Conservation (phyloP, 2,113 vertebrate species). For the Notechis scutatus region DNA sequence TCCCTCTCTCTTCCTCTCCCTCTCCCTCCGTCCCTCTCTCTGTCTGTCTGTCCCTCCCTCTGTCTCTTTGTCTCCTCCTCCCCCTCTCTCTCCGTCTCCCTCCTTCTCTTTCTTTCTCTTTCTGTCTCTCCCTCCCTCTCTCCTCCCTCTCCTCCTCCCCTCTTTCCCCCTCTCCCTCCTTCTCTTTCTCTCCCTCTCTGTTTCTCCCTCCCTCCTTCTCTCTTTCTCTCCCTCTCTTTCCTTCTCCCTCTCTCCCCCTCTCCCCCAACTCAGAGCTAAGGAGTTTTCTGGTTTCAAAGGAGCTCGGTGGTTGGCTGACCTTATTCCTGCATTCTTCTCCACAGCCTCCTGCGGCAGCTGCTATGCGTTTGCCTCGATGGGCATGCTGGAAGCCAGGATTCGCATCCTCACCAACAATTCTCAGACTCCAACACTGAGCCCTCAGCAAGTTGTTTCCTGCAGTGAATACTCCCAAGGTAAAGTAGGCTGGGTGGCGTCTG, state of each 20-base stretch:
- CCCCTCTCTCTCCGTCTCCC: too few relatives aligned
- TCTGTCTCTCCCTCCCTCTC: too few relatives aligned
- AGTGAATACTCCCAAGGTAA: constrained; percentile 93
- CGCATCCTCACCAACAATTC: constrained; percentile 88
- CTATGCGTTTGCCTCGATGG: constrained; percentile 89
- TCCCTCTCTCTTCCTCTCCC: rapidly evolving
- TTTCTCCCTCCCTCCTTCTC: too few relatives aligned
- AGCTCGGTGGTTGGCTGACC: neutral
- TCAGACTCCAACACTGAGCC: constrained; percentile 81
- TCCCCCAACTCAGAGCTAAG: neutral
- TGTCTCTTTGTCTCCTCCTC: too few relatives aligned
- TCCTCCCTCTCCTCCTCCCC: too few relatives aligned
- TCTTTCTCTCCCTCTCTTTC: too few relatives aligned
- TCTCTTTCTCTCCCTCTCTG: too few relatives aligned
- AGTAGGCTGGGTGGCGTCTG: neutral
- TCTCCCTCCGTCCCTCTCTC: too few relatives aligned
- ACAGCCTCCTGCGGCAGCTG: constrained; percentile 89
- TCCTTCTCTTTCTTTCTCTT: too few relatives aligned
- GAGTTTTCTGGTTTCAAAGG: neutral
- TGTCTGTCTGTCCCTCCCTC: too few relatives aligned
- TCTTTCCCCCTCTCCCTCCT: too few relatives aligned
- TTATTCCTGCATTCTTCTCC: neutral
- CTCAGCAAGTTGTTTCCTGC: constrained; percentile 93
- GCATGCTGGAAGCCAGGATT: constrained; percentile 91
- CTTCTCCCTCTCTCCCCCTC: too few relatives aligned